Evolutionary conservation across 1,140 invertebrate species (phyloP).

Genomic region (Laodelphax striatellus): DNA sequence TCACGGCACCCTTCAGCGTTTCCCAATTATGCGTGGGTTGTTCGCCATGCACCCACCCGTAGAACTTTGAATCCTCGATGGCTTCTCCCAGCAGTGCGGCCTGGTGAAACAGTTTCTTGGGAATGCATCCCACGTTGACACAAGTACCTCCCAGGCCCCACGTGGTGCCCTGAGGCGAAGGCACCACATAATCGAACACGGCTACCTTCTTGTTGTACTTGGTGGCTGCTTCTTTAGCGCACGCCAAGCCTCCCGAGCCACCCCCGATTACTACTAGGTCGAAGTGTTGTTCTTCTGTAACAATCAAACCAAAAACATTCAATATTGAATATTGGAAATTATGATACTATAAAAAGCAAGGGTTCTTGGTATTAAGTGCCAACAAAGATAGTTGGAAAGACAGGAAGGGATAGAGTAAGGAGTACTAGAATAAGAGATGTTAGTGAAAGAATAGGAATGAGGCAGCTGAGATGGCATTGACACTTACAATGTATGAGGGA

Average conservation of each 20-base stretch:
- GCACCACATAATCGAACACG: slow-evolving; percentile 86
- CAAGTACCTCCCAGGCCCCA: slow-evolving; percentile 94
- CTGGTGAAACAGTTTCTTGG: slow-evolving; percentile 95
- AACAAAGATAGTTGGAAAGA: no score
- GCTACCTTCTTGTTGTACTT: slow-evolving; percentile 75
- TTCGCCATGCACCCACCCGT: slow-evolving; percentile 63
- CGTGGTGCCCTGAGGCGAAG: slow-evolving; percentile 70
- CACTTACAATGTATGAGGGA: no score
- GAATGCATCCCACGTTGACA: slow-evolving; percentile 96
- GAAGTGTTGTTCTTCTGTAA: slow-evolving; percentile 47
- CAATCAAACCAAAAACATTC: neutral
- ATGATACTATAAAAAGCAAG: no score
- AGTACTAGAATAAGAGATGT: no score
- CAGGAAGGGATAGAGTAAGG: no score
- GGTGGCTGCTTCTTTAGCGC: slow-evolving; percentile 79
- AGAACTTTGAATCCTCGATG: slow-evolving; percentile 63
- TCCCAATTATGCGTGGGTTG: slow-evolving; percentile 60
- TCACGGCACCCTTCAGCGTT: slow-evolving; percentile 54
- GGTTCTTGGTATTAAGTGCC: no score
- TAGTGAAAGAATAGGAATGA: no score
- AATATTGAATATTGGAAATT: no score
- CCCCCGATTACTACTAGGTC: slow-evolving; percentile 92
- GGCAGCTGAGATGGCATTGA: no score
- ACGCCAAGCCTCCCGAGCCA: slow-evolving; percentile 87
- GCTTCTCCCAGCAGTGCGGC: slow-evolving; percentile 77